A percentile compares a stretch with the other conserved stretches of the same genome.
Conservation (phyloP, 2,797 vertebrate genomes). For the Eutrigla gurnardus region DNA sequence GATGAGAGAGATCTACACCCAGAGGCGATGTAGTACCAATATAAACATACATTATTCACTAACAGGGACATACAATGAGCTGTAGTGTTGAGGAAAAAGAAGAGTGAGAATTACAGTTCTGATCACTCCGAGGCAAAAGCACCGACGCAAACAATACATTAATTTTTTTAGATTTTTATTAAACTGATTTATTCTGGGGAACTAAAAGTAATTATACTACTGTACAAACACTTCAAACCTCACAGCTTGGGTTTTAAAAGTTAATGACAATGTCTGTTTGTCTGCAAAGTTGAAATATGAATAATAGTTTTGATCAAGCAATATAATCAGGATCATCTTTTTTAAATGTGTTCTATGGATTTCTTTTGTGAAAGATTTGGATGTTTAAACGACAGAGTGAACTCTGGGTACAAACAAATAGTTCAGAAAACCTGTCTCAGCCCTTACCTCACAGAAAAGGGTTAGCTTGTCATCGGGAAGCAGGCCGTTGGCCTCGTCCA, state of each 20-base stretch:
- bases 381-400: constrained; percentile 8
- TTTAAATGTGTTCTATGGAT: constrained; percentile 17
- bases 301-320: constrained; percentile 29
- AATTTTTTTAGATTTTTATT: constrained; percentile 15
- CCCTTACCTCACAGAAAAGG: constrained; percentile 92
- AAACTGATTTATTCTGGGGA: constrained; percentile 9
- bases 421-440: constrained; percentile 3
- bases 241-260: constrained; percentile 8
- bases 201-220: constrained; percentile 15
- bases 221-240: background rate
- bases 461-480: constrained; percentile 93
- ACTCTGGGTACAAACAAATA: constrained; percentile 22
- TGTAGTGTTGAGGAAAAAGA: constrained; percentile 48
- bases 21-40: constrained; percentile 70
- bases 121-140: constrained; percentile 47
- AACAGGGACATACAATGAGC: constrained; percentile 58
- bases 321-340: constrained; percentile 46
- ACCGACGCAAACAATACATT: constrained; percentile 30
- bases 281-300: constrained; percentile 29
- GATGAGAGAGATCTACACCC: constrained; percentile 63
- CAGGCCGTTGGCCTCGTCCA: constrained; percentile 91
- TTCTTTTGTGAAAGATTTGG: constrained; percentile 7
- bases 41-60: constrained; percentile 76
- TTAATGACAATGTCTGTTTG: constrained; percentile 29
- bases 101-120: constrained; percentile 43